phyloP scores from a whole-genome alignment of 1,140 invertebrate genomes.

The Calliphora vicina region DNA sequence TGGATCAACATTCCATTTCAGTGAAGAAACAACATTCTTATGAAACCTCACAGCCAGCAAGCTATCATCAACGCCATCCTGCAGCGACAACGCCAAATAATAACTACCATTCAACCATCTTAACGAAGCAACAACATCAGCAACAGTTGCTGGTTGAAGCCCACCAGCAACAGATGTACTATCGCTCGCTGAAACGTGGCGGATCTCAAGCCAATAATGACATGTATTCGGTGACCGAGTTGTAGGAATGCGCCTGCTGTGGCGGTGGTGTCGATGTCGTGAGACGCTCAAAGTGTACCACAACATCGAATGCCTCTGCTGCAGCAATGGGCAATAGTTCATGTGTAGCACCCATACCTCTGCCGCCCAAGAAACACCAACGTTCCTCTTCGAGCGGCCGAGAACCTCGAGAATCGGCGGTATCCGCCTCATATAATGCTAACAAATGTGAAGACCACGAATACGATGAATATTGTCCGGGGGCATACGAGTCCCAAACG shows the following conservation, averaged over 20 bases:
- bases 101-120: conserved; percentile 35
- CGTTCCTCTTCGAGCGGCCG: conserved; percentile 41
- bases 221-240: conserved; percentile 60
- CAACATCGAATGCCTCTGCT: conserved; percentile 38
- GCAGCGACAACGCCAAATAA: conserved; percentile 44
- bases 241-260: conserved; percentile 64
- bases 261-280: conserved; percentile 63
- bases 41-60: conserved; percentile 44
- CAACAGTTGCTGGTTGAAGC: conserved; percentile 44
- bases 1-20: conserved; percentile 49
- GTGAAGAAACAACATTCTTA: conserved; percentile 61
- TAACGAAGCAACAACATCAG: conserved; percentile 45
- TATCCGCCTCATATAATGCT: conserved; percentile 19
- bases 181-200: conserved; percentile 57
- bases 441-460: conserved; percentile 56
- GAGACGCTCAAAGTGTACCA: conserved; percentile 45
- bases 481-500: conserved; percentile 45
- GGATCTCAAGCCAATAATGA: conserved; percentile 52
- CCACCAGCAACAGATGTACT: conserved; percentile 55
- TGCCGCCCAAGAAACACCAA: conserved; percentile 60
- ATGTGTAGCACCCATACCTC: conserved; percentile 50
- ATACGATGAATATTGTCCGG: conserved; percentile 58
- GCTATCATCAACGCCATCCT: conserved; percentile 49
- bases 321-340: conserved; percentile 40
- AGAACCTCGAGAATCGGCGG: conserved; percentile 36